These are phyloP conservation scores for Eulithis testata DNA, from an alignment of 2,888 invertebrate genomes.

Conservation along the genomic window DNA sequence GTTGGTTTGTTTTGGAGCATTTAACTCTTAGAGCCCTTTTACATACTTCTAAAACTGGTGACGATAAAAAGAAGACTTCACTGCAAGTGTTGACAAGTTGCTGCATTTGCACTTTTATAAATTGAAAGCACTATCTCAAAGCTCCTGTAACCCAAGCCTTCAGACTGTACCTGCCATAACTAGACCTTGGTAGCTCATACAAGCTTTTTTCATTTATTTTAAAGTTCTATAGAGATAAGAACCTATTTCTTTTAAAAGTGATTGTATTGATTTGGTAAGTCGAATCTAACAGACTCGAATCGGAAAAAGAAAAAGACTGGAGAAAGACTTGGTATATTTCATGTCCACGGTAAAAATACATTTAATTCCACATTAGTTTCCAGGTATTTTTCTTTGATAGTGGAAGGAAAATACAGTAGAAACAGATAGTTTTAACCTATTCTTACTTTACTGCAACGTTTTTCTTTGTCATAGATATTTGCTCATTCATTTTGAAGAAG, in stretches of 20 bases:
- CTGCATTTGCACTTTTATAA: too few relatives aligned
- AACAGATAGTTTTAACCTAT: constrained; percentile 3
- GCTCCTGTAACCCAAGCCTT: too few relatives aligned
- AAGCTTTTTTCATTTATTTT: too few relatives aligned
- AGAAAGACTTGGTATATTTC: constrained; percentile 20
- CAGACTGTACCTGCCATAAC: too few relatives aligned
- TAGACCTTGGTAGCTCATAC: too few relatives aligned
- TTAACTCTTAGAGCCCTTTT: too few relatives aligned
- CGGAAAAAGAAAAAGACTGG: constrained; percentile 11
- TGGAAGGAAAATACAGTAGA: constrained; percentile 12
- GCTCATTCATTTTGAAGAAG: background rate
- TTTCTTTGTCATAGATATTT: background rate
- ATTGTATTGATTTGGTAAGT: background rate
- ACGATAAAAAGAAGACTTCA: too few relatives aligned
- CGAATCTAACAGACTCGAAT: constrained; percentile 6
- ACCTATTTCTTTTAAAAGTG: background rate
- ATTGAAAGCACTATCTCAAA: too few relatives aligned
- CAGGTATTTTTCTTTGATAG: constrained; percentile 21
- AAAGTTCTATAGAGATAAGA: too few relatives aligned
- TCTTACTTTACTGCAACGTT: background rate
- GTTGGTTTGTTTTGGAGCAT: too few relatives aligned
- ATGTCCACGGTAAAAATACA: constrained; percentile 20
- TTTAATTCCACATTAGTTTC: constrained; percentile 16
- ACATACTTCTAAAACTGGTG: too few relatives aligned
- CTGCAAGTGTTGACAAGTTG: too few relatives aligned